Evolutionary conservation across 2,888 invertebrate genomes (phyloP), one percentile per base, ranked within the genome.

Genomic region (Syritta pipiens): DNA sequence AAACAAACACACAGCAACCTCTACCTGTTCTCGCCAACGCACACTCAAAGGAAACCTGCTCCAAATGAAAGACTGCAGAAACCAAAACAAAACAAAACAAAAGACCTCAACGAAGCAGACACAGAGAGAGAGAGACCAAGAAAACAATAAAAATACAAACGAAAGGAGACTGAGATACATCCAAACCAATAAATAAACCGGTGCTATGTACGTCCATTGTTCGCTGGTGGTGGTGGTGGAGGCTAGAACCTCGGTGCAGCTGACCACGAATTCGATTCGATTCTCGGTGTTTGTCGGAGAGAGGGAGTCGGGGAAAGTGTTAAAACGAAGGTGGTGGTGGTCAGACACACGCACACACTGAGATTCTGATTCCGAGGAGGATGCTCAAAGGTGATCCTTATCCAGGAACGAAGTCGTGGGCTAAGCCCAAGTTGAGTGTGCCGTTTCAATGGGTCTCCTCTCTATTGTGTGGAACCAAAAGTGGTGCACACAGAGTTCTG

Each of bases 331-430:
- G 71, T 77, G 77, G 71, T 65, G 62, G 60, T 75, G 63, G 59
- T 59, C 40, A 51, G 51, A 46, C 53, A 40, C 53, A 51, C 9
- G 4, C 40, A 42, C 42, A 30, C 57, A 59, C 46, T 53, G 49
- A 76, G 63, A 57, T 48, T 51, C 46, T 44, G 32, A 12, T 26
- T 5, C 3, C 12, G 35, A 51, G 44, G 46, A 30, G 14, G 37
- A 22, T 40, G 17, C 26, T 35, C 53, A 14, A 51, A 71, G 10
- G 32, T 57, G 79, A 79, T 79, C 79, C 79, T 79, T 79, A 79
- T 74, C 68, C 79, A 79, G 79, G 72, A 72, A 74, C 67, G 74
- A 62, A 74, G 46, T 68, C 79, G 79, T 79, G 79, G 79, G 79
- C 62, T 74, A 46, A 20, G 28, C 42, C 17, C 24, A 79, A 37